These are phyloP conservation scores for Punctoribates punctum DNA, from an alignment of 2,888 invertebrate species.

Conservation along the genomic window DNA sequence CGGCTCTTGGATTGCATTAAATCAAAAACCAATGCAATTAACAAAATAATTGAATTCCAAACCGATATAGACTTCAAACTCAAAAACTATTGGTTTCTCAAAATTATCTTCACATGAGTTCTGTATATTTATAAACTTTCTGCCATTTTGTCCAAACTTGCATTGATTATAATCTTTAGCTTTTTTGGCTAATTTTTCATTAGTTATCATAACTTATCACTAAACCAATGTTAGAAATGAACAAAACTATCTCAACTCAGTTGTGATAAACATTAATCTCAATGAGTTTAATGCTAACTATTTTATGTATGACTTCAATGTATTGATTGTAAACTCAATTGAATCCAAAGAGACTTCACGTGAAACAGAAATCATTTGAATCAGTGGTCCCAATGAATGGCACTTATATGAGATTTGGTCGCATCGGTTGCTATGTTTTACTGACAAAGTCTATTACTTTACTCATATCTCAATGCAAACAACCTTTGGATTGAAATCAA, in stretches of 20 bases:
- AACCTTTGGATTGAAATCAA: conserved; percentile 2
- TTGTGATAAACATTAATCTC: not conserved
- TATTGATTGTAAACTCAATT: not conserved
- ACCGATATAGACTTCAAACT: not conserved
- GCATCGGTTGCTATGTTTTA: conserved; percentile 6
- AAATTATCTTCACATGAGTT: not conserved
- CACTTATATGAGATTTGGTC: not conserved
- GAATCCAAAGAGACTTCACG: not conserved
- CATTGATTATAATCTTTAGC: too few species aligned
- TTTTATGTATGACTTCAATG: not conserved
- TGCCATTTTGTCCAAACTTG: not conserved
- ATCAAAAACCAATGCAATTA: too few species aligned
- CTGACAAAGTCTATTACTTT: conserved; percentile 5
- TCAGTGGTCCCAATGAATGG: not conserved
- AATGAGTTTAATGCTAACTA: not conserved
- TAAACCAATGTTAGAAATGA: too few species aligned
- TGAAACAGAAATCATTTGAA: not conserved
- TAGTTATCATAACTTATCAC: too few species aligned
- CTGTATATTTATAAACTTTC: not conserved
- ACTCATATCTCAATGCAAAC: conserved; percentile 1
- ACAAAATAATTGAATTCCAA: too few species aligned
- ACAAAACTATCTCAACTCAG: not conserved
- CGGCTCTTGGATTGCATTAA: too few species aligned
- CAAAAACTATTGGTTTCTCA: not conserved
- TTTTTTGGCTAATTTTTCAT: too few species aligned